phyloP scores from a whole-genome alignment of 2,113 vertebrate species.

The Parotia lawesii region DNA sequence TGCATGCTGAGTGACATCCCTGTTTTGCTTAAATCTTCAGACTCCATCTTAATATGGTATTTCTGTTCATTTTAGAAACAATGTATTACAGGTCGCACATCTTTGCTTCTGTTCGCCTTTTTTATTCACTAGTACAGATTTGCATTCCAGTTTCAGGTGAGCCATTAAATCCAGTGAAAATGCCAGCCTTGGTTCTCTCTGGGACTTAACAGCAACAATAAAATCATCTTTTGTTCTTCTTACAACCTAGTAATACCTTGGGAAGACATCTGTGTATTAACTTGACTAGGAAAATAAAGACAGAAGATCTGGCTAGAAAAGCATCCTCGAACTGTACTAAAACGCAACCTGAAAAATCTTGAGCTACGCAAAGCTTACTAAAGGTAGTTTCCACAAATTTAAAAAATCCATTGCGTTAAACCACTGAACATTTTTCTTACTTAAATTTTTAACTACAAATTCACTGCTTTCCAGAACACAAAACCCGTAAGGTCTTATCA shows the following conservation, averaged over 20 bases:
- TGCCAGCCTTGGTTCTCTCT: neutral
- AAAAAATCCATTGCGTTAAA: neutral
- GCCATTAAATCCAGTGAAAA: neutral
- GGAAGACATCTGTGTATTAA: neutral
- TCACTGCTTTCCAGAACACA: neutral
- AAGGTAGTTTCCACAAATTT: neutral
- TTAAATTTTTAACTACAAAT: neutral
- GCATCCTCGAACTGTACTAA: neutral
- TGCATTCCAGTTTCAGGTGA: neutral
- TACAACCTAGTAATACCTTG: neutral
- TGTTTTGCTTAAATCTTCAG: conserved; percentile 12
- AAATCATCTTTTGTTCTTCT: neutral
- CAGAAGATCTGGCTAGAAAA: neutral
- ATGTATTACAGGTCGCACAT: neutral
- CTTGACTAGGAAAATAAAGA: neutral
- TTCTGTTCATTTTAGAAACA: conserved; percentile 26
- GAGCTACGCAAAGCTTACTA: neutral
- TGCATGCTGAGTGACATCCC: conserved; percentile 17
- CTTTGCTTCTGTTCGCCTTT: neutral
- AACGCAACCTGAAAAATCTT: neutral
- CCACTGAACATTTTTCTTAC: neutral
- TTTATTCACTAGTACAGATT: neutral
- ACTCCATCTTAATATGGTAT: neutral
- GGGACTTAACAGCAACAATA: neutral
- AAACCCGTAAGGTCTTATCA: neutral